Evolutionary conservation across 2,888 invertebrate species (phyloP).

Genomic region (Heteromurus nitidus): DNA sequence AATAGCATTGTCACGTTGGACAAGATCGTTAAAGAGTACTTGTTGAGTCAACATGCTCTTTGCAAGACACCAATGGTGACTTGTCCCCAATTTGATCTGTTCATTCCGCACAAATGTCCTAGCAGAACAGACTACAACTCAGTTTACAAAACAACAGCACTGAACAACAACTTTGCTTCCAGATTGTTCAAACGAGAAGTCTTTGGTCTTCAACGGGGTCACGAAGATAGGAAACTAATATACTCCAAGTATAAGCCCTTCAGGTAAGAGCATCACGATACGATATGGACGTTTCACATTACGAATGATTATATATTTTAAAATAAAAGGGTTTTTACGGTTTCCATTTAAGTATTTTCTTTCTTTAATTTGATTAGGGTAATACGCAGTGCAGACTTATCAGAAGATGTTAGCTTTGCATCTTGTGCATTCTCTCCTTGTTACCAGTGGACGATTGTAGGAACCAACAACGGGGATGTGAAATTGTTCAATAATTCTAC

Average conservation of each 20-base stretch:
- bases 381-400: slow-evolving; percentile 58
- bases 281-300: too few relatives aligned
- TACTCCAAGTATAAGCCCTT: slow-evolving; percentile 88
- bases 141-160: slow-evolving; percentile 48
- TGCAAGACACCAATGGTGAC: slow-evolving; percentile 98
- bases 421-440: slow-evolving; percentile 83
- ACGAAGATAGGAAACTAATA: slow-evolving; percentile 85
- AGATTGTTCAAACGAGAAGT: slow-evolving; percentile 64
- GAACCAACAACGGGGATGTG: slow-evolving; percentile 93
- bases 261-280: slow-evolving; percentile 77
- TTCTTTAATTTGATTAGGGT: slow-evolving; percentile 36
- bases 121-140: slow-evolving; percentile 75
- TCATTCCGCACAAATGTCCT: slow-evolving; percentile 93
- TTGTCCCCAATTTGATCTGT: slow-evolving; percentile 72
- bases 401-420: slow-evolving; percentile 79
- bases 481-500: slow-evolving; percentile 91
- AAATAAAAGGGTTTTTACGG: too few relatives aligned
- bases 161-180: slow-evolving; percentile 58
- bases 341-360: too few relatives aligned
- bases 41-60: slow-evolving; percentile 97
- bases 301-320: too few relatives aligned
- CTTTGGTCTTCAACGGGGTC: slow-evolving; percentile 49
- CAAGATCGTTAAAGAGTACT: slow-evolving; percentile 95
- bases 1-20: slow-evolving; percentile 78
- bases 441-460: slow-evolving; percentile 85